These are phyloP conservation scores for Syngnathus floridae DNA, from an alignment of 2,113 vertebrate species.

Conservation along the genomic window DNA sequence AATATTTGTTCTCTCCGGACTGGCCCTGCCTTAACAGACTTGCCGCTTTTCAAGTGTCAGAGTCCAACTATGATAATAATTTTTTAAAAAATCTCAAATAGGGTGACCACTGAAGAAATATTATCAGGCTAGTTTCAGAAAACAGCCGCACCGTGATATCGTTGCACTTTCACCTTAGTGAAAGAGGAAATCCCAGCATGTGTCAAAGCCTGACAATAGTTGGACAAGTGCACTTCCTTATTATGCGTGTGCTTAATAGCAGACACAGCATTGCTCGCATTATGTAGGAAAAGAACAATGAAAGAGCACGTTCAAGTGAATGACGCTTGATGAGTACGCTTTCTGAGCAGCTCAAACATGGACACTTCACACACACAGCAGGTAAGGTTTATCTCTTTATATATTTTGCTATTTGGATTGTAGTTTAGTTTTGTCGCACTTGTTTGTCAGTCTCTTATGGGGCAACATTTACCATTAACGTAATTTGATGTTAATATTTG, in stretches of 20 bases:
- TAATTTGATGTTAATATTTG: background rate
- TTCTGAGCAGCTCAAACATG: conserved; percentile 14
- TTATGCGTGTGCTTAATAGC: conserved; percentile 18
- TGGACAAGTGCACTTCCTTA: conserved; percentile 44
- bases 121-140: background rate
- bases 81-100: too few relatives aligned
- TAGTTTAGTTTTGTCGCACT: background rate
- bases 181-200: conserved; percentile 53
- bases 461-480: background rate
- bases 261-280: background rate
- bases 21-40: background rate
- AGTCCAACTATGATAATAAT: too few relatives aligned
- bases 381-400: conserved; percentile 17
- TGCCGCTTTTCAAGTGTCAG: background rate
- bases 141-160: conserved; percentile 1
- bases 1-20: background rate
- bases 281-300: background rate
- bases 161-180: conserved; percentile 12
- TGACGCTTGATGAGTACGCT: background rate
- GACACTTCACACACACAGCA: conserved; percentile 10
- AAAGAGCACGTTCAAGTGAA: background rate
- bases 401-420: background rate
- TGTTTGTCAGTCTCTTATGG: background rate
- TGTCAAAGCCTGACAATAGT: conserved; percentile 33
- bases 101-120: background rate